Conservation (phyloP, 2,797 vertebrate species). For the Anabas testudineus region DNA sequence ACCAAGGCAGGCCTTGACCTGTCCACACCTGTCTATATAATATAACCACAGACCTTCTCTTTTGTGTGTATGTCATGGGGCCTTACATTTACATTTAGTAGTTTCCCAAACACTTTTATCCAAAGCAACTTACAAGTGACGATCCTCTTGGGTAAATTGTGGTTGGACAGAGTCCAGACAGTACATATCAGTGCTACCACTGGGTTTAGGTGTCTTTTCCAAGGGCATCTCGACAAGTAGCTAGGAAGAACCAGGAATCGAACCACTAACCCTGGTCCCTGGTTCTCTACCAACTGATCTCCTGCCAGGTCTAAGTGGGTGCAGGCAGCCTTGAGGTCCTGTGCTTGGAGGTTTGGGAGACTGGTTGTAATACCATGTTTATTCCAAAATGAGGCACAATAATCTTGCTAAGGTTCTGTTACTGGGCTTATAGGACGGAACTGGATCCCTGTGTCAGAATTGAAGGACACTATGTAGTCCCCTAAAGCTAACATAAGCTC, state of each 20-base stretch:
- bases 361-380: conserved; percentile 31
- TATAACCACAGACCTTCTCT: conserved; percentile 2
- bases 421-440: conserved; percentile 14
- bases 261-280: too few species aligned
- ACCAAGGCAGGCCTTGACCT: conserved; percentile 73
- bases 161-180: too few species aligned
- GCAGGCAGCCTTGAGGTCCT: conserved; percentile 4
- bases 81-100: too few species aligned
- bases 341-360: conserved; percentile 5
- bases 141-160: too few species aligned
- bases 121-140: too few species aligned
- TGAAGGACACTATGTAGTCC: conserved; percentile 58
- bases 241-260: too few species aligned
- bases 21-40: conserved; percentile 25
- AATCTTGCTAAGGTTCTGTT: conserved; percentile 24
- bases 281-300: too few species aligned
- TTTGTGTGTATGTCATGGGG: conserved; percentile 33
- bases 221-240: too few species aligned
- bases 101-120: too few species aligned
- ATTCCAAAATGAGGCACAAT: conserved; percentile 36
- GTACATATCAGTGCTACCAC: too few species aligned
- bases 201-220: too few species aligned
- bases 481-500: conserved; percentile 56
- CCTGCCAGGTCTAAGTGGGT: conserved; percentile 60
- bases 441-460: conserved; percentile 39